Evolutionary conservation across 1,140 invertebrate genomes (phyloP), one percentile per base, ranked within the genome.

Genomic region (Conus ventricosus): DNA sequence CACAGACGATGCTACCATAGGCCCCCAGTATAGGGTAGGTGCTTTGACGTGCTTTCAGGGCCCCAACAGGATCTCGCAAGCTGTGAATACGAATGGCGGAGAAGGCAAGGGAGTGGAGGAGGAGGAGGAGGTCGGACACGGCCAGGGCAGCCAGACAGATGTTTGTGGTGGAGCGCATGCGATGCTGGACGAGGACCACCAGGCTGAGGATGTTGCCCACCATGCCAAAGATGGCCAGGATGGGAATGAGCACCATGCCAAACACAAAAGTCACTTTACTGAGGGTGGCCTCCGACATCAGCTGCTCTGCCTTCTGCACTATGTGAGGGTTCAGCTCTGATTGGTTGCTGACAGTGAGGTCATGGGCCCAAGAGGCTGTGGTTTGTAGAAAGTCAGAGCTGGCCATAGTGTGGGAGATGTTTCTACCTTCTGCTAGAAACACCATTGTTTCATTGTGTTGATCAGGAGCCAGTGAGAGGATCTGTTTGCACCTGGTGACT

Each of bases 141-240:
- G 93, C 91, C 51, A 94, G 88, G 25, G 92, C 93, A 0, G 92
- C 92, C 13, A 94, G 89, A 23, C 91, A 90, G 60, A 88, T 90
- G 88, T 92, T 94, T 25, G 92, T 92, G 25, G 91, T 87, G 83
- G 90, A 92, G 15, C 92, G 88, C 91, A 93, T 93, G 51, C 91
- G 90, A 15, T 92, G 90, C 60, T 92, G 91, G 67, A 92, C 90
- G 53, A 94, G 87, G 4, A 94, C 92, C 13, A 91, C 71, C 3
- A 94, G 88, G 78, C 93, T 92, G 15, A 93, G 81, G 7, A 92
- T 84, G 84, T 94, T 94, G 39, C 93, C 93, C 23, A 94, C 82
- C 25, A 89, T 89, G 71, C 93, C 93, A 83, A 94, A 90, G 11
- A 93, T 2, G 8, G 90, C 91, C 27, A 93, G 87, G 20, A 80